Evolutionary conservation across 2,888 invertebrate genomes (phyloP), one percentile per base, ranked within the genome.

Genomic region (Synanthedon formicaeformis): DNA sequence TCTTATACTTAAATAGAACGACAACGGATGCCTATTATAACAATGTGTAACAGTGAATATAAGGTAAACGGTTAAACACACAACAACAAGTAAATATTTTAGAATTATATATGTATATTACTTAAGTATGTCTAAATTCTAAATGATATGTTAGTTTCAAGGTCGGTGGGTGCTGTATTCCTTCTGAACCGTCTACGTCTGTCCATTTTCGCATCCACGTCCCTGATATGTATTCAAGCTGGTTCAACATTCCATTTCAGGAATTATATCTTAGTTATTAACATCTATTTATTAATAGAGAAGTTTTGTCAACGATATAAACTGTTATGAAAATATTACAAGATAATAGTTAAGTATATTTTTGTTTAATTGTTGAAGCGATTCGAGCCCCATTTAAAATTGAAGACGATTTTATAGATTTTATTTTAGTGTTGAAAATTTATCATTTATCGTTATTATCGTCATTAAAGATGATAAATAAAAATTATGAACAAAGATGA

Each of bases 121-220:
- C 62, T 54, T 60, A 27, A 27, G 8, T 27, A 57, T 61, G 61
- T 58, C 72, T 75, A 77, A 78, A 56, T 53, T 51, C 69, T 75
- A 75, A 56, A 72, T 84, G 82, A 83, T 85, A 85, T 83, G 82
- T 76, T 73, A 70, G 62, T 63, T 64, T 58, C 54, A 66, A 61
- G 73, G 73, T 69, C 62, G 56, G 65, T 63, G 68, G 34, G 66
- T 59, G 61, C 58, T 58, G 57, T 55, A 56, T 55, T 53, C 63
- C 34, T 34, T 34, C 34, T 34, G 34, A 34, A 10, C 4, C 23
- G 23, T 5, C 23, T 58, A 16, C 55, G 50, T 51, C 41, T 45
- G 5, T 54, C 49, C 49, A 41, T 50, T 53, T 57, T 56, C 40
- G 58, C 63, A 45, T 54, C 60, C 73, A 69, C 69, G 54, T 62